phyloP scores from a whole-genome alignment of 2,113 vertebrate genomes.

The Agelaius phoeniceus region DNA sequence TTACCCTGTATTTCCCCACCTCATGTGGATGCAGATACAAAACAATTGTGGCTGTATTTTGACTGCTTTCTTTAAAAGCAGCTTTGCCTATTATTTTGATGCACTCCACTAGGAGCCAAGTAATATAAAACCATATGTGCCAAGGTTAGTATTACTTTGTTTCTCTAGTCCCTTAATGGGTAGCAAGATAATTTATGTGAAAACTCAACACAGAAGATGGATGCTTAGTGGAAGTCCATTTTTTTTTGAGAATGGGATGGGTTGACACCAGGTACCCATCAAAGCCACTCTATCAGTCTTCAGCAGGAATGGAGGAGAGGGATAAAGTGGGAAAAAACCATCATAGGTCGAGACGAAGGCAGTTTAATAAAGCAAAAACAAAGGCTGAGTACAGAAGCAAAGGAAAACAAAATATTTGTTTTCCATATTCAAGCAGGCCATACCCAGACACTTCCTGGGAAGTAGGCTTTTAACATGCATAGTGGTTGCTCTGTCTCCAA shows the following conservation, averaged over 20 bases:
- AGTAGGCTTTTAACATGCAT: not conserved
- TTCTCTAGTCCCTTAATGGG: not conserved
- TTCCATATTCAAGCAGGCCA: not conserved
- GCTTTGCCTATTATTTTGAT: not conserved
- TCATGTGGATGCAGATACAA: rapidly evolving
- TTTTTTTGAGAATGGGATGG: rapidly evolving
- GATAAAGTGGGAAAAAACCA: not conserved
- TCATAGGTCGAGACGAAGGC: not conserved
- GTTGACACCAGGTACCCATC: not conserved
- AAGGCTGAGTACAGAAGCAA: not conserved
- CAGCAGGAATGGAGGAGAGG: not conserved
- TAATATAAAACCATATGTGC: not conserved
- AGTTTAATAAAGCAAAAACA: not conserved
- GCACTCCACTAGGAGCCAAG: rapidly evolving
- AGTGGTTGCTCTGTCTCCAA: not conserved
- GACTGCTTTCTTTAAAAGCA: not conserved
- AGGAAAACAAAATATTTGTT: not conserved
- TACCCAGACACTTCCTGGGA: not conserved
- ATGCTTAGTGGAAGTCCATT: not conserved
- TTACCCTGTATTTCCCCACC: not conserved
- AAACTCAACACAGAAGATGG: rapidly evolving
- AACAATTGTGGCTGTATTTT: not conserved
- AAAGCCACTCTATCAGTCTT: not conserved
- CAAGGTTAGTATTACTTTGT: not conserved
- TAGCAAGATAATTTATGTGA: not conserved